Percentiles rank a stretch among this genome's conserved stretches.
phyloP scores from a whole-genome alignment of 2,888 invertebrate genomes.

The Drosophila rellima region DNA sequence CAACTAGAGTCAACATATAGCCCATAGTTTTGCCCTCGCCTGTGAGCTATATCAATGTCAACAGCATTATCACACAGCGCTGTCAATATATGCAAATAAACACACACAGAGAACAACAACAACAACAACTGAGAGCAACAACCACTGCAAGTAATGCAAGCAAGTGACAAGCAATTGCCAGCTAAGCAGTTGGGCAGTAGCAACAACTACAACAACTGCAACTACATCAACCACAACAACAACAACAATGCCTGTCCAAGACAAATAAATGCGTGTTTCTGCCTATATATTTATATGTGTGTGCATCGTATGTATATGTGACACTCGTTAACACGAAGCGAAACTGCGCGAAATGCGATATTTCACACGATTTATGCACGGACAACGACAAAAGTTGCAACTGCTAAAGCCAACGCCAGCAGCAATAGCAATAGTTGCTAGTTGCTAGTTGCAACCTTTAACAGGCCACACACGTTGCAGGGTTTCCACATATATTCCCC shows the following conservation, averaged over 20 bases:
- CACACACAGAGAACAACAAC: conserved; percentile 37
- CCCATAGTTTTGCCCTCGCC: conserved; percentile 57
- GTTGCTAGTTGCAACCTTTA: conserved; percentile 36
- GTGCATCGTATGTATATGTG: conserved; percentile 71
- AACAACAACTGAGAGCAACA: conserved; percentile 24
- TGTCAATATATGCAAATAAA: conserved; percentile 83
- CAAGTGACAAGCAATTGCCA: conserved; percentile 65
- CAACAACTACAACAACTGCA: conserved; percentile 43
- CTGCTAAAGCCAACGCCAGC: conserved; percentile 62
- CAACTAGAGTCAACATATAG: conserved; percentile 40
- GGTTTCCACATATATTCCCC: conserved; percentile 29
- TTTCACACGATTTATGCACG: conserved; percentile 86
- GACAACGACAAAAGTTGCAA: conserved; percentile 78
- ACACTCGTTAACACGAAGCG: conserved; percentile 83
- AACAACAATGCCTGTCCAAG: conserved; percentile 61
- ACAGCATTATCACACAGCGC: conserved; percentile 81
- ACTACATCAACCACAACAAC: conserved; percentile 38
- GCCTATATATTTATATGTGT: conserved; percentile 33
- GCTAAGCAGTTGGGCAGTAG: conserved; percentile 52
- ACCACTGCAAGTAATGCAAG: conserved; percentile 48
- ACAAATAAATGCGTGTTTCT: conserved; percentile 77
- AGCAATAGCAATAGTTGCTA: conserved; percentile 45
- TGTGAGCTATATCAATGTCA: conserved; percentile 79
- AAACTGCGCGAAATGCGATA: conserved; percentile 85
- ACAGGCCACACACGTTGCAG: conserved; percentile 68